Conservation (phyloP, 2,113 vertebrate genomes). For the Melozone crissalis region DNA sequence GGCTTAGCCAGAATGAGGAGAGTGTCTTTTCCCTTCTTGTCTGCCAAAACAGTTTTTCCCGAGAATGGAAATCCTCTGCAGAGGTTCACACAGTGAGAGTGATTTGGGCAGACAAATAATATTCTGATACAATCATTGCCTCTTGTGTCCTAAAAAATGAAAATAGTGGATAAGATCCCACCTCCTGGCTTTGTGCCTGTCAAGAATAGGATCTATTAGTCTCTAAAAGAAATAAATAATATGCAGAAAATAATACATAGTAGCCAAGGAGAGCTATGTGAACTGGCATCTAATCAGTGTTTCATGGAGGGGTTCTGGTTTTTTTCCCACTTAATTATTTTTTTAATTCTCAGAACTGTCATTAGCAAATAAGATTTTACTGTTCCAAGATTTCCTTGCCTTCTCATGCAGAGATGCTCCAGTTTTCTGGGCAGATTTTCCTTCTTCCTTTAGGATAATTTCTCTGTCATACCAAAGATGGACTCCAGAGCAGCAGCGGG, state of each 20-base stretch:
- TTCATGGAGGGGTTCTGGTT: not conserved
- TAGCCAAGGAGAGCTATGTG: constrained; percentile 75
- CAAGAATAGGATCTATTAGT: constrained; percentile 74
- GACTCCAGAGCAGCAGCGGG: not conserved
- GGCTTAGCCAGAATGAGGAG: not conserved
- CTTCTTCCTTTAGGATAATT: not conserved
- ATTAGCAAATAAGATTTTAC: constrained; percentile 64
- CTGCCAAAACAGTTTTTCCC: constrained; percentile 22
- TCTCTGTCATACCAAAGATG: not conserved
- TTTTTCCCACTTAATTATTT: not conserved
- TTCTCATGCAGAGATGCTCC: not conserved
- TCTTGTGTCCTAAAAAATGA: constrained; percentile 74
- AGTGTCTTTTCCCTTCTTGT: constrained; percentile 8
- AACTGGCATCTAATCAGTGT: constrained; percentile 74
- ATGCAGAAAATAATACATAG: constrained; percentile 64
- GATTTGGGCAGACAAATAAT: constrained; percentile 66
- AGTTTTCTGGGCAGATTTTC: not conserved
- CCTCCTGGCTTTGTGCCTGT: constrained; percentile 72
- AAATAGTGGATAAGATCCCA: constrained; percentile 76
- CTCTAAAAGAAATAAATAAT: constrained; percentile 68
- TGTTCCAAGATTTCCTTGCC: constrained; percentile 6
- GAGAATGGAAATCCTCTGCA: constrained; percentile 37
- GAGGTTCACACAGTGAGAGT: constrained; percentile 66
- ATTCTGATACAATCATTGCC: constrained; percentile 73
- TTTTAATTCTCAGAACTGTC: constrained; percentile 63